Evolutionary conservation across 2,797 vertebrate species (phyloP).

Genomic region (Buceros bicornis): DNA sequence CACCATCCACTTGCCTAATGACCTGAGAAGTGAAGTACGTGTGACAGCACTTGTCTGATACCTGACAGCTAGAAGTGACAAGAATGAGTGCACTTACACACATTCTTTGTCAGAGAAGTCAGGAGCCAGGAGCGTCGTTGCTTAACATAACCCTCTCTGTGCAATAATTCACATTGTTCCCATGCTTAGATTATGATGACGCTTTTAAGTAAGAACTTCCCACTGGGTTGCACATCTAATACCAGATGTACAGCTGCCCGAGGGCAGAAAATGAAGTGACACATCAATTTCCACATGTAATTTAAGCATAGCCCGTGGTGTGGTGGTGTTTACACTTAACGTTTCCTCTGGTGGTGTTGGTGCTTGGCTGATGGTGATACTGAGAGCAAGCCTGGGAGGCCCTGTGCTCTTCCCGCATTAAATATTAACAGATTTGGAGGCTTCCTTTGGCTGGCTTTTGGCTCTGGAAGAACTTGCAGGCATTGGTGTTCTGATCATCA

Average conservation of each 20-base stretch:
- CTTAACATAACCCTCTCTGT: not conserved
- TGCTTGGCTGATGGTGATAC: not conserved
- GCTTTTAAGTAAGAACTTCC: not conserved
- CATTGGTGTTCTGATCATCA: not conserved
- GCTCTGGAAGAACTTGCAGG: not conserved
- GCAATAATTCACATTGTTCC: not conserved
- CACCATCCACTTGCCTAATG: not conserved
- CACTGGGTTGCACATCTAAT: not conserved
- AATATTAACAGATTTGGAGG: not conserved
- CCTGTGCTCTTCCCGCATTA: not conserved
- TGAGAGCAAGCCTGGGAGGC: not conserved
- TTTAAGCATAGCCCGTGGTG: not conserved
- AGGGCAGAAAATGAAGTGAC: slow-evolving; percentile 16
- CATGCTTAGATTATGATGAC: not conserved
- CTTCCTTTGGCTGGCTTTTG: slow-evolving; percentile 4
- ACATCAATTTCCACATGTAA: not conserved
- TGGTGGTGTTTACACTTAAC: not conserved
- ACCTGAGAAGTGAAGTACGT: not conserved
- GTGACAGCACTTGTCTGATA: not conserved
- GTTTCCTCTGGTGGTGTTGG: slow-evolving; percentile 10
- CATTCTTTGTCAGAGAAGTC: not conserved
- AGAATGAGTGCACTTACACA: not conserved
- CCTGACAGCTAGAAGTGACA: not conserved
- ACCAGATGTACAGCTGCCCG: not conserved
- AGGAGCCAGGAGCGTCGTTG: not conserved